phyloP scores from a whole-genome alignment of 1,140 invertebrate genomes.

The Temnothorax nylanderi region DNA sequence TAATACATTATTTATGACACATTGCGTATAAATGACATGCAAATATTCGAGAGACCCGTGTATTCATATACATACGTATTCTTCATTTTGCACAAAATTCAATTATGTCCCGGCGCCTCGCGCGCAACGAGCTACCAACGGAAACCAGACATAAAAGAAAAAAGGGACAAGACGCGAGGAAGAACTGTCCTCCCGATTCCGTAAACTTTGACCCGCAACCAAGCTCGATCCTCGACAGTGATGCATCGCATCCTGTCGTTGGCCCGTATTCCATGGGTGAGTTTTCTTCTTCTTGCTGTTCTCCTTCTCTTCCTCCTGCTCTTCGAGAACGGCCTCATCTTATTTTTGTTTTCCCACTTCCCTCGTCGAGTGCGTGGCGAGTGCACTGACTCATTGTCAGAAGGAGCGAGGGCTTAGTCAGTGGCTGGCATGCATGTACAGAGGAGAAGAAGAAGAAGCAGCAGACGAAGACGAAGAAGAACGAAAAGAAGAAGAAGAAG shows the following conservation, averaged over 20 bases:
- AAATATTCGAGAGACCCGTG: neutral
- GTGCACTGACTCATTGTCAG: conserved; percentile 77
- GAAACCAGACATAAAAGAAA: conserved; percentile 42
- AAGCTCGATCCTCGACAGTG: conserved; percentile 73
- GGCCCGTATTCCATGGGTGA: conserved; percentile 68
- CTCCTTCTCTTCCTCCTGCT: conserved; percentile 21
- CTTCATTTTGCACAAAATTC: neutral
- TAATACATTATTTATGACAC: neutral
- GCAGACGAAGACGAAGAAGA: conserved; percentile 68
- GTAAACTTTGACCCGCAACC: conserved; percentile 74
- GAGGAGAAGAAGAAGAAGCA: conserved; percentile 74
- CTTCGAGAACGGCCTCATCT: conserved; percentile 35
- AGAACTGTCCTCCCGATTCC: conserved; percentile 73
- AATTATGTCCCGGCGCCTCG: neutral
- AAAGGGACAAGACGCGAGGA: conserved; percentile 44
- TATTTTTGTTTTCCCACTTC: conserved; percentile 67
- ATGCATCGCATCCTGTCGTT: conserved; percentile 77
- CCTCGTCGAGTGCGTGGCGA: conserved; percentile 67
- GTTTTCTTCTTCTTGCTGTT: conserved; percentile 64
- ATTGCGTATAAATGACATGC: neutral
- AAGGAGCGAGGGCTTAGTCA: conserved; percentile 71
- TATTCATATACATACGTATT: neutral
- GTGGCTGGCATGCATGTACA: conserved; percentile 75
- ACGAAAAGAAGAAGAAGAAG: conserved; percentile 65
- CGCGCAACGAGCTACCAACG: neutral